Evolutionary conservation across 2,797 vertebrate genomes (phyloP).

Genomic region (Catamblyrhynchus diadema): DNA sequence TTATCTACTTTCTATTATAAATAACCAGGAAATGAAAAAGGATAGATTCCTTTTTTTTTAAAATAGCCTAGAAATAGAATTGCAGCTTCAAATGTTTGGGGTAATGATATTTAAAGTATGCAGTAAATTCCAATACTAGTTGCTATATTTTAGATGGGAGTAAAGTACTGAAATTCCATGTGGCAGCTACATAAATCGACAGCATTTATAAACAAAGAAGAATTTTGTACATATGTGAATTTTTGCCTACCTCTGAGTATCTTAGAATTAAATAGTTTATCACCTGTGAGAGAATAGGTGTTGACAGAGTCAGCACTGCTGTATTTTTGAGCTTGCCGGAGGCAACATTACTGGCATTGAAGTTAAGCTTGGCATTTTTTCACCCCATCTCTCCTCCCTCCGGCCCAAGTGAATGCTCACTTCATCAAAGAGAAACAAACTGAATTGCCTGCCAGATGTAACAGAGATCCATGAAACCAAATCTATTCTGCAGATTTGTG

Average conservation of each 20-base stretch:
- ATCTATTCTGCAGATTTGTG: constrained; percentile 22
- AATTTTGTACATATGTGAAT: constrained; percentile 11
- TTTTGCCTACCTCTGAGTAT: not conserved
- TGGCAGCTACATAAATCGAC: not conserved
- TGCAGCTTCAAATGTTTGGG: not conserved
- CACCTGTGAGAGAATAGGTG: constrained; percentile 27
- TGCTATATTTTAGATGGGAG: not conserved
- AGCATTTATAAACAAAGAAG: constrained; percentile 8
- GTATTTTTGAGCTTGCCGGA: constrained; percentile 20
- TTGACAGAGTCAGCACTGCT: constrained; percentile 6
- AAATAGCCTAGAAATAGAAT: constrained; percentile 17
- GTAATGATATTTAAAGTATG: constrained; percentile 28
- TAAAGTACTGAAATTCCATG: not conserved
- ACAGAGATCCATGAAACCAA: not conserved
- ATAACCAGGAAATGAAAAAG: constrained; percentile 50
- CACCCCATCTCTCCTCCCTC: not conserved
- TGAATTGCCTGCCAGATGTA: constrained; percentile 4
- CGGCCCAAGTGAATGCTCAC: constrained; percentile 4
- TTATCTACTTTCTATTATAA: constrained; percentile 61
- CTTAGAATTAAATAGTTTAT: constrained; percentile 12
- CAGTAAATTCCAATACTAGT: constrained; percentile 28
- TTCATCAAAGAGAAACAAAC: constrained; percentile 46
- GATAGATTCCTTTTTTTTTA: not conserved
- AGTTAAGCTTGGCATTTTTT: constrained; percentile 46
- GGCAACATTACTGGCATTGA: not conserved